Base-by-base conservation (phyloP, 2,113 vertebrate species). In the Recurvirostra avosetta region DNA sequence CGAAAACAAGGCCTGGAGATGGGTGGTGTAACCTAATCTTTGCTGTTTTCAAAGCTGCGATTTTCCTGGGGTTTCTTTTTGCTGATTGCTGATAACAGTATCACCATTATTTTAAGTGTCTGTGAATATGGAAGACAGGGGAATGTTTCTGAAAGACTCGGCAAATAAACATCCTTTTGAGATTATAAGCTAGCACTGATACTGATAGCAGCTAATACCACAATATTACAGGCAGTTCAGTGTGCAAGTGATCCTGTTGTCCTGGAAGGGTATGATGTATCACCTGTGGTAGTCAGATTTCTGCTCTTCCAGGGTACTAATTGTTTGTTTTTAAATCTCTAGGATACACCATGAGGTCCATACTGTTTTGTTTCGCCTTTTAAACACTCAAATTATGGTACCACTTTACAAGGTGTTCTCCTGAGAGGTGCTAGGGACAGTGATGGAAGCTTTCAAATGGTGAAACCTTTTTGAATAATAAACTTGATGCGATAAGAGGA, bases 171-270 rank as follows among this genome's bases (percentile, higher is more conserved):
- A 19, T 59, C 19, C 17, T 43, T 59, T 41, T 25, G 32, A 66
- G 65, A 7, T 49, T 15, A 5, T 41, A 34, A 59, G 14, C 21
- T 34, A 49, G 4, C 19, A 7, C 27, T 4, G 47, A 23, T n/a
- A 23, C 55, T 6, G 15, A 7, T 25, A 41, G 32, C 50, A 70
- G 20, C 55, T n/a, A 9, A 30, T 43, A 8, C 7, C 3, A 1
- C 2, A 15, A 8, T 36, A 18, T 4, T 56, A 32, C 30, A 34
- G n/a, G 45, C 23, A 9, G 77, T 30, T 85, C 61, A 53, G 30
- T 4, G 0, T 29, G 47, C 0, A 2, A 23, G 10, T 1, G 3
- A 16, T 38, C 27, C 49, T 40, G 62, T 14, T 3, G 3, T 38
- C 21, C 47, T 76, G 5, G 76, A 29, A 61, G 25, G 36, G 11